phyloP scores from a whole-genome alignment of 2,797 vertebrate species.

The Orestias chungarensis region DNA sequence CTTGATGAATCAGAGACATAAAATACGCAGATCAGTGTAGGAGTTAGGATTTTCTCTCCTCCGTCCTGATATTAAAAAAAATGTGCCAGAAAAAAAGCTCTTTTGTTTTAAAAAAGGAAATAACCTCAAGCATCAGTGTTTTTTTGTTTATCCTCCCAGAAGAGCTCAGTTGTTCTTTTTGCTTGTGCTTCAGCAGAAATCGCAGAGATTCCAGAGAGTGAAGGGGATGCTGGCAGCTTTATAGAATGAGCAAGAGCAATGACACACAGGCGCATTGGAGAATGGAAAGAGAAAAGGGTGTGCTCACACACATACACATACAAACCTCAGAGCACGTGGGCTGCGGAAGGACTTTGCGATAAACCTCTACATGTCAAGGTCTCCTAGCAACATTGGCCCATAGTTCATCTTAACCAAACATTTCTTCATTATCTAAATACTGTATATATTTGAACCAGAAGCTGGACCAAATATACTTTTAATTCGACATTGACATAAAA shows the following conservation, averaged over 20 bases:
- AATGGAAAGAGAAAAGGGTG: slow-evolving; percentile 12
- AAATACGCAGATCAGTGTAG: slow-evolving; percentile 7
- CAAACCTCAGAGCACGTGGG: slow-evolving; percentile 32
- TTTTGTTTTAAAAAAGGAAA: slow-evolving; percentile 4
- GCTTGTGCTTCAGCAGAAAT: slow-evolving; percentile 5
- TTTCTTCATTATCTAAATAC: neutral
- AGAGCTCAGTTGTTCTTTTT: slow-evolving; percentile 6
- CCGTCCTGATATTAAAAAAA: slow-evolving; percentile 32
- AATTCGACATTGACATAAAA: neutral
- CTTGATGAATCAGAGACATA: slow-evolving; percentile 16
- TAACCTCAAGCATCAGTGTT: slow-evolving; percentile 15
- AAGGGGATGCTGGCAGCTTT: slow-evolving; percentile 51
- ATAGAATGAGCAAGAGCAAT: slow-evolving; percentile 53
- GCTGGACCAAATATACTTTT: neutral
- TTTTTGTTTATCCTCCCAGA: slow-evolving; percentile 13
- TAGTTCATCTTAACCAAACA: slow-evolving; percentile 22
- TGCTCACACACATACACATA: slow-evolving; percentile 25
- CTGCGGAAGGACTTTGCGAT: slow-evolving; percentile 52
- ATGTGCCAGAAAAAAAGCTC: slow-evolving; percentile 13
- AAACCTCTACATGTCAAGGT: slow-evolving; percentile 56
- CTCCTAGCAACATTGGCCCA: slow-evolving; percentile 72
- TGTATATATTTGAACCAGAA: neutral
- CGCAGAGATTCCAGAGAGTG: slow-evolving; percentile 32
- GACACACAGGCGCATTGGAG: slow-evolving; percentile 44
- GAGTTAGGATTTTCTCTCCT: slow-evolving; percentile 21